Percentiles rank a stretch among this genome's conserved stretches.
Evolutionary conservation across 2,113 vertebrate genomes (phyloP).

Genomic region (Stigmatopora argus): DNA sequence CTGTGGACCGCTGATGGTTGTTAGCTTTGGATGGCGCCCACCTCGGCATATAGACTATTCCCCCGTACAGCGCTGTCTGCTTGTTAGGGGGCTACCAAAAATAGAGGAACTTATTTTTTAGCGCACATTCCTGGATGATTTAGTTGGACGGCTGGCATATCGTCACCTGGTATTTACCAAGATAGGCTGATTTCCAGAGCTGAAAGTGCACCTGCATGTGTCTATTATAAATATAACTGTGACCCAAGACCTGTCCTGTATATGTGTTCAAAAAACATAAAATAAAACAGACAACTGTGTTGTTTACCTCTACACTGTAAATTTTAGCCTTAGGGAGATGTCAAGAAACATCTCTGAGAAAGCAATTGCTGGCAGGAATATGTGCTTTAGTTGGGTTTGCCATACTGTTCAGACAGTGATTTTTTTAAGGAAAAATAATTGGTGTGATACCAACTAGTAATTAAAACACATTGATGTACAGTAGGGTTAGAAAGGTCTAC

Average conservation of each 20-base stretch:
- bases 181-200: slow-evolving; percentile 25
- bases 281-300: slow-evolving; percentile 28
- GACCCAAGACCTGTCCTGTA: slow-evolving; percentile 29
- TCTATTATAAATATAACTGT: slow-evolving; percentile 14
- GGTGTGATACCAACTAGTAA: background rate
- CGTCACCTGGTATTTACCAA: slow-evolving; percentile 47
- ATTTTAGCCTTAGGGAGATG: slow-evolving; percentile 17
- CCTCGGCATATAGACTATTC: slow-evolving; percentile 56
- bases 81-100: slow-evolving; percentile 66
- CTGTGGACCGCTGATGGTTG: slow-evolving; percentile 64
- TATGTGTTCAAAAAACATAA: slow-evolving; percentile 28
- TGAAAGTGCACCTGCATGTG: slow-evolving; percentile 15
- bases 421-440: background rate
- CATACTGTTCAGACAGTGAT: background rate
- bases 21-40: slow-evolving; percentile 65
- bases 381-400: slow-evolving; percentile 5
- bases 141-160: slow-evolving; percentile 40
- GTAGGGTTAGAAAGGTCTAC: no score
- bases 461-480: no score
- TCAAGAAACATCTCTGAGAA: slow-evolving; percentile 16
- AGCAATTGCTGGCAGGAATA: slow-evolving; percentile 31
- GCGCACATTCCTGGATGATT: slow-evolving; percentile 58
- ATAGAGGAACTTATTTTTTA: slow-evolving; percentile 60
- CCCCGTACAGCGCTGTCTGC: slow-evolving; percentile 60
- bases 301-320: background rate